Percentiles rank a stretch among this genome's conserved stretches.
phyloP scores from a whole-genome alignment of 2,797 vertebrate species.

The Acanthopagrus latus region DNA sequence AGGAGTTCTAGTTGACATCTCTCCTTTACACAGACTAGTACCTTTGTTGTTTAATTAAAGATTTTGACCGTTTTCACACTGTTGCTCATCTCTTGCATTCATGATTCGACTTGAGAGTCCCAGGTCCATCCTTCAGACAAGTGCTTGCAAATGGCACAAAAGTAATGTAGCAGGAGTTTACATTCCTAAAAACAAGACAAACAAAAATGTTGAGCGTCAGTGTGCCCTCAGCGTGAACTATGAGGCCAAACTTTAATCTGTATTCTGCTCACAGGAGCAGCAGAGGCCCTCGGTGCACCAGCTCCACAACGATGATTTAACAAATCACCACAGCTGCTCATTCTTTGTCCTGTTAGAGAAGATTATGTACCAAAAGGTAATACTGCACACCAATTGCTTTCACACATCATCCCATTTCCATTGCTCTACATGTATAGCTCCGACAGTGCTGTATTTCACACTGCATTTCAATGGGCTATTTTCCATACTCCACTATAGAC shows the following conservation, averaged over 20 bases:
- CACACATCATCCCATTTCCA: conserved; percentile 55
- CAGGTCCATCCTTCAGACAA: not conserved
- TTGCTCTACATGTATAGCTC: conserved; percentile 33
- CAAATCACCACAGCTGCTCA: conserved; percentile 43
- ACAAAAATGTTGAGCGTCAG: not conserved
- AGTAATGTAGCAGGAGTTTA: not conserved
- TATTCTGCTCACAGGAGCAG: conserved; percentile 47
- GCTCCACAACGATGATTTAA: conserved; percentile 31
- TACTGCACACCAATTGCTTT: conserved; percentile 42
- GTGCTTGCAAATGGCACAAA: not conserved
- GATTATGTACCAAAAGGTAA: conserved; percentile 19
- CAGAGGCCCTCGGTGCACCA: conserved; percentile 21
- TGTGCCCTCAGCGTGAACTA: conserved; percentile 46
- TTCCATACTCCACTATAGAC: conserved; percentile 54
- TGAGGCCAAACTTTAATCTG: conserved; percentile 33
- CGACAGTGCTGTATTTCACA: conserved; percentile 48
- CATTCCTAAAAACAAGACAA: not conserved
- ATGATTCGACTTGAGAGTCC: not conserved
- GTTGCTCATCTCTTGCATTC: not conserved
- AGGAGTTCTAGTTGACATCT: too few species aligned
- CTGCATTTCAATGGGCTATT: conserved; percentile 73
- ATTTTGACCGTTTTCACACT: not conserved
- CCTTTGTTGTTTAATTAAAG: not conserved
- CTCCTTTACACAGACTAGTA: not conserved
- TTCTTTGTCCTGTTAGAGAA: conserved; percentile 49